Conservation (phyloP, 2,888 invertebrate species). For the Conchocele bisecta region DNA sequence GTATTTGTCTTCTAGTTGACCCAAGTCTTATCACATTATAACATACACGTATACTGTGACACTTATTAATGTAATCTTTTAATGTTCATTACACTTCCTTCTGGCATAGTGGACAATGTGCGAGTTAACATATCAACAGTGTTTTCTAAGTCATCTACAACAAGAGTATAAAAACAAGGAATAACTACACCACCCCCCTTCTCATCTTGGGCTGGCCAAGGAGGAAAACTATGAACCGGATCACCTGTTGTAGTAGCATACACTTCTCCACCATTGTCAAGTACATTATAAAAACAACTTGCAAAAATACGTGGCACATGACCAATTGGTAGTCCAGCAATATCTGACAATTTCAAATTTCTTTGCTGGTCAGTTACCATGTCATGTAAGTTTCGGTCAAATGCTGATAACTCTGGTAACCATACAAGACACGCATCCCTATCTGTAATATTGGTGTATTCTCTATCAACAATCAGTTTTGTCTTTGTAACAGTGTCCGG, state of each 20-base stretch:
- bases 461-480: neutral
- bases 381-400: neutral
- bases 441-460: constrained; percentile 17
- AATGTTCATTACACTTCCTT: no score
- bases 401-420: constrained; percentile 4
- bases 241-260: constrained; percentile 4
- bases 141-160: no score
- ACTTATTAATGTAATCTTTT: no score
- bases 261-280: constrained; percentile 16
- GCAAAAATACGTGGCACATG: neutral
- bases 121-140: no score
- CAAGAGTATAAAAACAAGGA: no score
- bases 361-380: constrained; percentile 8
- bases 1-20: no score
- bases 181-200: constrained; percentile 25
- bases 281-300: constrained; percentile 3
- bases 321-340: constrained; percentile 9
- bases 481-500: neutral
- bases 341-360: constrained; percentile 8
- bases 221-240: constrained; percentile 26
- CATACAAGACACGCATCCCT: constrained; percentile 24
- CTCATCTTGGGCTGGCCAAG: constrained; percentile 21
- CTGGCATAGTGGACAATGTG: no score
- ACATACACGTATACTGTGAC: no score
- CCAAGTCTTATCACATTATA: no score